Conservation (phyloP, 2,888 invertebrate genomes). For the Ormyrus pomaceus region DNA sequence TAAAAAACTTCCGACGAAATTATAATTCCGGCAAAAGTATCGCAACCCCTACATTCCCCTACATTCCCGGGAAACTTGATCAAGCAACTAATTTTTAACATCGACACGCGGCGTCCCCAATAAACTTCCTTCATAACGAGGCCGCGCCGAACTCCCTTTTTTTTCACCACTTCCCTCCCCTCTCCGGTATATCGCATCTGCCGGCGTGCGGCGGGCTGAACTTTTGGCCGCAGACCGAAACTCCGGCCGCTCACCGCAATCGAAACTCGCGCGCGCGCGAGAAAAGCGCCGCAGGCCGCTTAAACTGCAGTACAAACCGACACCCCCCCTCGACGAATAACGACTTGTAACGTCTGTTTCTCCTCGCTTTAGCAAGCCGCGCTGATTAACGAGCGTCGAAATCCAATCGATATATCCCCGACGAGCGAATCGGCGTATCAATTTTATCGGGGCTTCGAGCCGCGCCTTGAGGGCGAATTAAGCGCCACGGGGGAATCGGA, state of each 20-base stretch:
- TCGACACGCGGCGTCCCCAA: neutral
- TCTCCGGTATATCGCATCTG: neutral
- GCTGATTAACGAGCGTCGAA: constrained; percentile 27
- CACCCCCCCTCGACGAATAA: neutral
- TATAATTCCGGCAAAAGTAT: constrained; percentile 7
- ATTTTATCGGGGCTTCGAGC: constrained; percentile 13
- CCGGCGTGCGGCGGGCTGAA: too few species aligned
- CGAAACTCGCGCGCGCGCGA: too few species aligned
- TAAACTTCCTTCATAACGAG: constrained; percentile 21
- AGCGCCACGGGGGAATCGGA: neutral
- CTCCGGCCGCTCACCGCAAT: neutral
- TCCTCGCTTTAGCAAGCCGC: too few species aligned
- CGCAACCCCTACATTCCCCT: neutral
- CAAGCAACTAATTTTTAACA: constrained; percentile 19
- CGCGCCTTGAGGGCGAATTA: neutral
- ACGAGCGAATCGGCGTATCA: constrained; percentile 36
- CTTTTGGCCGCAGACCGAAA: neutral
- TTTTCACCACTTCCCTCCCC: neutral
- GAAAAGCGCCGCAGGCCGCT: too few species aligned
- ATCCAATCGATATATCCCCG: constrained; percentile 27
- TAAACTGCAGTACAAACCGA: too few species aligned
- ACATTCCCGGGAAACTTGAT: constrained; percentile 8
- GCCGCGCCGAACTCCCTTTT: neutral
- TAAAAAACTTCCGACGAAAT: constrained; percentile 23
- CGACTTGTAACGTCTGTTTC: too few species aligned